Evolutionary conservation across 2,888 invertebrate genomes (phyloP).

Genomic region (Phymatocera aterrima): DNA sequence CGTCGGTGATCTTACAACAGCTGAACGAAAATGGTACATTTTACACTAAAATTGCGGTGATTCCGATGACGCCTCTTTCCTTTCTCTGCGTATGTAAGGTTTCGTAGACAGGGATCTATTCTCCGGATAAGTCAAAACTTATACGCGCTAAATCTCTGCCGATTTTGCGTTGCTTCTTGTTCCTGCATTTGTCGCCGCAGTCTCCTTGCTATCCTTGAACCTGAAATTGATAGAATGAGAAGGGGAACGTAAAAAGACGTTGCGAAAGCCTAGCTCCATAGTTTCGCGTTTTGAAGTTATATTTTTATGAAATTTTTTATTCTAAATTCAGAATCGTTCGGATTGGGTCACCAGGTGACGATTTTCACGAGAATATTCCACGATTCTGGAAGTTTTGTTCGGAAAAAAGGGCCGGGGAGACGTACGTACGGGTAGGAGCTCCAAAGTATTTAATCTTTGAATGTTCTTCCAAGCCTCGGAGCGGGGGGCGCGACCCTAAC

Average conservation of each 20-base stretch:
- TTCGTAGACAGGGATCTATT: too few relatives aligned
- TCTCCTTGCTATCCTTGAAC: too few relatives aligned
- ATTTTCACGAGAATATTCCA: background rate
- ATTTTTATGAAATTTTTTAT: background rate
- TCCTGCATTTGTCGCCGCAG: too few relatives aligned
- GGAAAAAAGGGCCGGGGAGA: background rate
- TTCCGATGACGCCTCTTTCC: too few relatives aligned
- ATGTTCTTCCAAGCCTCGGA: slow-evolving; percentile 15
- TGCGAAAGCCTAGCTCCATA: background rate
- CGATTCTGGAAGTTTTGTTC: background rate
- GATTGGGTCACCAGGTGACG: background rate
- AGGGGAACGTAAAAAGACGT: background rate
- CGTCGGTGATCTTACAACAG: too few relatives aligned
- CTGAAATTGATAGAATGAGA: too few relatives aligned
- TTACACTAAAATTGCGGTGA: too few relatives aligned
- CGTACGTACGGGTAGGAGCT: background rate
- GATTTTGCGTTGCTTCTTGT: too few relatives aligned
- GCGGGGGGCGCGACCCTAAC: slow-evolving; percentile 10
- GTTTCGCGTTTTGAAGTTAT: background rate
- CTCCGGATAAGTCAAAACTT: too few relatives aligned
- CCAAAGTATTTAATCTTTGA: slow-evolving; percentile 40
- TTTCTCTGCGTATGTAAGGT: too few relatives aligned
- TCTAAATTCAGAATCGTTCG: background rate
- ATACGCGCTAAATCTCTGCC: too few relatives aligned
- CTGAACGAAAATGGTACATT: too few relatives aligned